Evolutionary conservation across 2,113 vertebrate species (phyloP).

Genomic region (Cettia cetti): DNA sequence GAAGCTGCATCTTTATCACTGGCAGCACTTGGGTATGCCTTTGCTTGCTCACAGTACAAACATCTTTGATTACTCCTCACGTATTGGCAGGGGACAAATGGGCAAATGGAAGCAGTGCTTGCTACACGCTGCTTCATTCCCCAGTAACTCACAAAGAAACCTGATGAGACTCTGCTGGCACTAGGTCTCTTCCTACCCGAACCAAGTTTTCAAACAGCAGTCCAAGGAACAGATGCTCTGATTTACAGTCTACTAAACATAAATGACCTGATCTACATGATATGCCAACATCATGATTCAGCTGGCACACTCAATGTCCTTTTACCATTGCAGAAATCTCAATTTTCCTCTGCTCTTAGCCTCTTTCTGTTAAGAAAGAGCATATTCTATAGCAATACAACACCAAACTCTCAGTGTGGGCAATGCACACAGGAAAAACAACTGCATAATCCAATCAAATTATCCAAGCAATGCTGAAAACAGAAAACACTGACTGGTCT

Average conservation of each 20-base stretch:
- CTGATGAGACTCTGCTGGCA: not conserved
- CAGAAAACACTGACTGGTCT: not conserved
- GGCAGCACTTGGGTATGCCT: accelerated
- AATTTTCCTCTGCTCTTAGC: not conserved
- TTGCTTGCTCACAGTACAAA: not conserved
- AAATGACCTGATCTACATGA: not conserved
- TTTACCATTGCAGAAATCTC: not conserved
- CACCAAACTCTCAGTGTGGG: not conserved
- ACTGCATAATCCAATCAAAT: not conserved
- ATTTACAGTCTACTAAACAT: not conserved
- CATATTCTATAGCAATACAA: not conserved
- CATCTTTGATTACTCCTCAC: accelerated
- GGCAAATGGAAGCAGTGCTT: not conserved
- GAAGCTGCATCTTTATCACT: not conserved
- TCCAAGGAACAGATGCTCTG: not conserved
- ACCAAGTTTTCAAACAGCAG: not conserved
- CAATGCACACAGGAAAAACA: not conserved
- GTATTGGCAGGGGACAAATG: not conserved
- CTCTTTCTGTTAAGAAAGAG: not conserved
- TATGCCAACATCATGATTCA: not conserved
- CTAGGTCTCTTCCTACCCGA: not conserved
- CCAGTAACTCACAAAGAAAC: not conserved
- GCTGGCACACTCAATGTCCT: not conserved
- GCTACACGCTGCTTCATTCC: not conserved
- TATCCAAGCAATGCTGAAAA: not conserved